Conservation (phyloP, 2,113 vertebrate species). For the Epinephelus lanceolatus region DNA sequence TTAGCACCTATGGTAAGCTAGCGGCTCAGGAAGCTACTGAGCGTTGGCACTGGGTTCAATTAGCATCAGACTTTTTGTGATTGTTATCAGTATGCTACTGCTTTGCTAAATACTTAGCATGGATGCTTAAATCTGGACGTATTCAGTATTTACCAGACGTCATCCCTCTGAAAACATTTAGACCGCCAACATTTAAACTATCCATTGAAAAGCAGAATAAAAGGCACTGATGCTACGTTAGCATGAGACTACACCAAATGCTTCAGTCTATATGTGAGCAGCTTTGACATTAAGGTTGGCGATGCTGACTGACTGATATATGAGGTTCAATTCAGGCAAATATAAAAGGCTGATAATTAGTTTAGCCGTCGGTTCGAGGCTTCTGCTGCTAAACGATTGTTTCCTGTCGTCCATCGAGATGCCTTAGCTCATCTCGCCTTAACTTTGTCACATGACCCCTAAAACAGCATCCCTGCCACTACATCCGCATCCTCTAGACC, state of each 20-base stretch:
- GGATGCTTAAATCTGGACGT: neutral
- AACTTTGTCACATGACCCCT: slow-evolving; percentile 70
- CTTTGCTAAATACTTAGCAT: slow-evolving; percentile 4
- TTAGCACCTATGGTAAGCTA: neutral
- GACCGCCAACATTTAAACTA: neutral
- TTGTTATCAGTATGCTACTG: neutral
- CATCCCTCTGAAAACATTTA: neutral
- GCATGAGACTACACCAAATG: neutral
- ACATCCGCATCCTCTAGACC: slow-evolving; percentile 3
- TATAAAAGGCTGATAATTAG: neutral
- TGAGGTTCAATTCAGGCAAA: neutral
- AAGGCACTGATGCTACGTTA: neutral
- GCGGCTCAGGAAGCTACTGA: neutral
- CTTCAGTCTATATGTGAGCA: neutral
- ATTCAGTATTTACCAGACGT: neutral
- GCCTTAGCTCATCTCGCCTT: slow-evolving; percentile 54
- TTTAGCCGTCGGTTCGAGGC: neutral
- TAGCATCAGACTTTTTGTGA: neutral
- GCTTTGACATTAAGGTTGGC: neutral
- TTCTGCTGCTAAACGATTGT: slow-evolving; percentile 1
- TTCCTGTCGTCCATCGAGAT: slow-evolving; percentile 20
- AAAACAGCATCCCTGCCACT: slow-evolving; percentile 28
- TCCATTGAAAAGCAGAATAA: neutral
- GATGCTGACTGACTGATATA: neutral
- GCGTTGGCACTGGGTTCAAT: neutral